A percentile compares a stretch with the other conserved stretches of the same genome.
These are phyloP conservation scores for Oppia nitens DNA, from an alignment of 1,140 invertebrate genomes.

Conservation along the genomic window DNA sequence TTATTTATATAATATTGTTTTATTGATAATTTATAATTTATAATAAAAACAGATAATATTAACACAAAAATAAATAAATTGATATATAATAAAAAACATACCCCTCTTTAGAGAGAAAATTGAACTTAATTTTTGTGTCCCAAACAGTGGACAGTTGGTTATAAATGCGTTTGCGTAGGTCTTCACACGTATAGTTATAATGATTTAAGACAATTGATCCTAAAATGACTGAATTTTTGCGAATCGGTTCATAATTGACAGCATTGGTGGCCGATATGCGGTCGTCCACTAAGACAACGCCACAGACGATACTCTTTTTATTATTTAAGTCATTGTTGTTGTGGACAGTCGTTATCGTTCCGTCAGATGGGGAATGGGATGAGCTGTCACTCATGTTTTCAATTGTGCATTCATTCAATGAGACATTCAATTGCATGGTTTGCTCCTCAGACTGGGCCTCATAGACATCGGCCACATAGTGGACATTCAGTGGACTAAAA, in stretches of 20 bases:
- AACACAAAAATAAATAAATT: too few relatives aligned
- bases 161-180: slow-evolving; percentile 14
- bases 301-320: background rate
- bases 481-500: too few relatives aligned
- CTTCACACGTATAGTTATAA: background rate
- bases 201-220: slow-evolving; percentile 16
- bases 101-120: slow-evolving; percentile 25
- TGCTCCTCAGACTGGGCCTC: background rate
- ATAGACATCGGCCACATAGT: background rate
- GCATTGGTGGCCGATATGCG: background rate
- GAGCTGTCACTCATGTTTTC: background rate
- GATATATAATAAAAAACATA: too few relatives aligned
- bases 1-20: too few relatives aligned
- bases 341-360: background rate
- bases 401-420: background rate
- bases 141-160: slow-evolving; percentile 20
- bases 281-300: slow-evolving; percentile 7
- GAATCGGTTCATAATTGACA: background rate
- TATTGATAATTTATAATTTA: too few relatives aligned
- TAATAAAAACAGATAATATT: too few relatives aligned
- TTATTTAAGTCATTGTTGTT: background rate
- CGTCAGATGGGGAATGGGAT: background rate
- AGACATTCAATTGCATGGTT: background rate
- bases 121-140: slow-evolving; percentile 15
- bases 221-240: slow-evolving; percentile 5